These are phyloP conservation scores for Sisyra terminalis DNA, from an alignment of 2,888 invertebrate species.

Conservation along the genomic window DNA sequence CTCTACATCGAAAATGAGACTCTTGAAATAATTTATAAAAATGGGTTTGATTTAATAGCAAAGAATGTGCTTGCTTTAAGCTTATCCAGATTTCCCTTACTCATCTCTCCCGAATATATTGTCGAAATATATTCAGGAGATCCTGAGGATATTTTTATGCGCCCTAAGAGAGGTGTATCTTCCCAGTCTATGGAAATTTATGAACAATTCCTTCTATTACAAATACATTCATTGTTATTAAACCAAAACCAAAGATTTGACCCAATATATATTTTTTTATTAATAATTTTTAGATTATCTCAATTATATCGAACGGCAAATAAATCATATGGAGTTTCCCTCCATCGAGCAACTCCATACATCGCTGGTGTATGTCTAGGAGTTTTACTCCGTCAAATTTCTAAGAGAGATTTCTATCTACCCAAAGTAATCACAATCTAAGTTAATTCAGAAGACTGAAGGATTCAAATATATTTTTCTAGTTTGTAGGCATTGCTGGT, in stretches of 20 bases:
- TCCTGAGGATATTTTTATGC: no score
- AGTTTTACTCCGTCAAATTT: conserved; percentile 31
- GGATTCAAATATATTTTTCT: conserved; percentile 9
- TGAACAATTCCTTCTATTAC: no score
- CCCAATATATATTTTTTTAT: no score
- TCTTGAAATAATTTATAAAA: background rate
- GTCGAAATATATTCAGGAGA: no score
- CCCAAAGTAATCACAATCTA: conserved; percentile 21
- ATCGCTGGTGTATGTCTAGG: conserved; percentile 46
- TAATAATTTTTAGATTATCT: conserved; percentile 39
- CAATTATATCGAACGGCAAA: conserved; percentile 53
- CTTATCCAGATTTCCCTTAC: no score
- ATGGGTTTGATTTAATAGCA: no score
- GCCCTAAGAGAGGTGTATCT: no score
- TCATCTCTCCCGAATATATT: no score
- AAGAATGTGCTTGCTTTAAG: no score
- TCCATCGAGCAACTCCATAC: conserved; percentile 49
- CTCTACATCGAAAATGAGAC: background rate
- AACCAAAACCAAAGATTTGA: no score
- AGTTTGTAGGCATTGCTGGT: conserved; percentile 34
- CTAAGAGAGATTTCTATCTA: conserved; percentile 15
- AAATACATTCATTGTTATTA: no score
- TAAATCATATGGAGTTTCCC: conserved; percentile 39
- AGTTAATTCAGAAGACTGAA: conserved; percentile 1
- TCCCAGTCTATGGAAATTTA: no score